phyloP scores from a whole-genome alignment of 1,140 invertebrate species.

The Drosophila repletoides region DNA sequence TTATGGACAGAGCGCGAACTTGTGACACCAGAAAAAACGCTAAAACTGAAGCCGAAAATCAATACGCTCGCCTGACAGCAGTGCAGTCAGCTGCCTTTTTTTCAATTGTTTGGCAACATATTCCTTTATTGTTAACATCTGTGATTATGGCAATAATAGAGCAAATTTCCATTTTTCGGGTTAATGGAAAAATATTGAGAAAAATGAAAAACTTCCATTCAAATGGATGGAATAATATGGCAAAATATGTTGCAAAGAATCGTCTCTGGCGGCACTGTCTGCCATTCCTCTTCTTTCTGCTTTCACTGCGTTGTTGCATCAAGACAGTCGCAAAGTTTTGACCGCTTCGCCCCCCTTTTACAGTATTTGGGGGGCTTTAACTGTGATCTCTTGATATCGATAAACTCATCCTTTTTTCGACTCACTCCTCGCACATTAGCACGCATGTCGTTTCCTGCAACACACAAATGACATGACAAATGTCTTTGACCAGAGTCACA shows the following conservation, averaged over 20 bases:
- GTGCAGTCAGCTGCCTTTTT: neutral
- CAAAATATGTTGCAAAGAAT: too few relatives aligned
- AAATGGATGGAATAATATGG: too few relatives aligned
- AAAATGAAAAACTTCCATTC: too few relatives aligned
- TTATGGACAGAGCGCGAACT: constrained; percentile 50
- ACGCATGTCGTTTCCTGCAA: constrained; percentile 72
- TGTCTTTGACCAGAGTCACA: constrained; percentile 69
- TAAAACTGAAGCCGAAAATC: neutral
- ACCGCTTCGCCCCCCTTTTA: neutral
- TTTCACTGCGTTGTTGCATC: too few relatives aligned
- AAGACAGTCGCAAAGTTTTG: too few relatives aligned
- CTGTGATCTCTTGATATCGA: constrained; percentile 58
- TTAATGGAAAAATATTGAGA: too few relatives aligned
- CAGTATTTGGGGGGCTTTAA: too few relatives aligned
- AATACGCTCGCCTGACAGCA: neutral
- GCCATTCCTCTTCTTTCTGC: constrained; percentile 4
- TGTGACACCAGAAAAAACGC: constrained; percentile 57
- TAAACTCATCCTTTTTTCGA: constrained; percentile 66
- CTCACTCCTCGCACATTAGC: constrained; percentile 55
- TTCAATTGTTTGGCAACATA: too few relatives aligned
- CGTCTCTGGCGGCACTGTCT: neutral
- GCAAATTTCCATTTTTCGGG: too few relatives aligned
- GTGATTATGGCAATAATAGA: too few relatives aligned
- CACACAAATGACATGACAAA: constrained; percentile 81
- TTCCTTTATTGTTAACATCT: too few relatives aligned